Conservation (phyloP, 2,113 vertebrate genomes). For the Chroicocephalus ridibundus region DNA sequence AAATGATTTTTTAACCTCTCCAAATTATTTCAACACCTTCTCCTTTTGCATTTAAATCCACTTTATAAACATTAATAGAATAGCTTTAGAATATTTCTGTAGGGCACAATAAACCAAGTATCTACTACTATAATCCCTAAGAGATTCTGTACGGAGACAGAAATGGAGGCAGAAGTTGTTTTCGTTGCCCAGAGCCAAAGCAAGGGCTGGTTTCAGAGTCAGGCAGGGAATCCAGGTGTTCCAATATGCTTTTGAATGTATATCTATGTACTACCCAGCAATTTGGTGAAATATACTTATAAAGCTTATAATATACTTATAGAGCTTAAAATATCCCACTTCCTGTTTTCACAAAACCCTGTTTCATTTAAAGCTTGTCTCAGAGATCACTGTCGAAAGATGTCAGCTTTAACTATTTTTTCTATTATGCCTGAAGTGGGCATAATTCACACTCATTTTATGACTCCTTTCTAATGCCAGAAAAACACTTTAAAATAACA, state of each 20-base stretch:
- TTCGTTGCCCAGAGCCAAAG: not conserved
- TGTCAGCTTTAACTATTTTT: not conserved
- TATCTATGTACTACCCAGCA: not conserved
- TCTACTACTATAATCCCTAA: not conserved
- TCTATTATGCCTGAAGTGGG: not conserved
- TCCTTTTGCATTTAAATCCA: not conserved
- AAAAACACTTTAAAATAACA: slow-evolving; percentile 13
- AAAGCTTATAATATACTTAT: not conserved
- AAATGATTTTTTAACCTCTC: not conserved
- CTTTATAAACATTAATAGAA: not conserved
- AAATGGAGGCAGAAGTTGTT: not conserved
- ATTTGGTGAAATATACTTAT: not conserved
- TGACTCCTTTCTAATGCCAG: not conserved
- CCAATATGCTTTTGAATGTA: not conserved
- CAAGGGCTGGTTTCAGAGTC: not conserved
- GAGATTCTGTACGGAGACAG: not conserved
- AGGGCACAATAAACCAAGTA: not conserved
- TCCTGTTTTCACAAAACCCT: slow-evolving; percentile 29
- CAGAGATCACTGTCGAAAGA: not conserved
- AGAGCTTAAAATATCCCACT: not conserved
- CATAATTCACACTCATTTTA: slow-evolving; percentile 1
- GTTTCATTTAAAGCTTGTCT: not conserved
- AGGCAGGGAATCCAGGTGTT: not conserved
- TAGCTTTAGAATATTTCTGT: not conserved
- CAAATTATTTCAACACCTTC: not conserved